These are phyloP conservation scores for Siphlonurus alternatus DNA, from an alignment of 2,888 invertebrate species.

Conservation along the genomic window DNA sequence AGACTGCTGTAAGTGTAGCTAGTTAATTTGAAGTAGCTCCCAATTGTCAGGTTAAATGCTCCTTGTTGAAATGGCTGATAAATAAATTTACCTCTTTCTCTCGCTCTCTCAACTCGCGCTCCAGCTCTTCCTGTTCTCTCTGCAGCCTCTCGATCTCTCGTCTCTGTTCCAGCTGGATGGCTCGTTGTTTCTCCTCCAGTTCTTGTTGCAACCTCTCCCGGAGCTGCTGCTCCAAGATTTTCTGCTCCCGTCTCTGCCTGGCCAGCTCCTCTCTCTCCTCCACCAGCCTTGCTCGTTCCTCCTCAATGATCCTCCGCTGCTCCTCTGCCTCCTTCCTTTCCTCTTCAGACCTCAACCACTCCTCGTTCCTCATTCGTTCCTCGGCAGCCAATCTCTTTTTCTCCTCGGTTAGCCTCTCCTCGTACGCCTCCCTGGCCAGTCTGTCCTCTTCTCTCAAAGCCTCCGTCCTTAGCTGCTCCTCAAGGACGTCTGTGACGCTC, in stretches of 20 bases:
- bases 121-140: neutral
- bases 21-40: too few species aligned
- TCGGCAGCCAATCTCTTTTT: neutral
- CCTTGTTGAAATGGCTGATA: too few species aligned
- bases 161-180: neutral
- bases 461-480: neutral
- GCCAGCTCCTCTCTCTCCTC: neutral
- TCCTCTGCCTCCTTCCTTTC: neutral
- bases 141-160: neutral
- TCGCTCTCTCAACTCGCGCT: neutral
- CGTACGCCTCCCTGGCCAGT: neutral
- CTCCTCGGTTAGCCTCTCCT: neutral
- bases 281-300: neutral
- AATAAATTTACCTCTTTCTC: constrained; percentile 1
- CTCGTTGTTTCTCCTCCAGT: neutral
- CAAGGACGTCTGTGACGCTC: constrained; percentile 9
- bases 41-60: too few species aligned
- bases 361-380: neutral
- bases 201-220: neutral
- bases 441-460: neutral
- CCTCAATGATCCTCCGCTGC: neutral
- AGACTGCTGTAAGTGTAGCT: too few species aligned
- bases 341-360: neutral
- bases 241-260: neutral
- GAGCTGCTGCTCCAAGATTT: neutral